Base-by-base conservation (phyloP, 2,113 vertebrate genomes). In the Anolis carolinensis region DNA sequence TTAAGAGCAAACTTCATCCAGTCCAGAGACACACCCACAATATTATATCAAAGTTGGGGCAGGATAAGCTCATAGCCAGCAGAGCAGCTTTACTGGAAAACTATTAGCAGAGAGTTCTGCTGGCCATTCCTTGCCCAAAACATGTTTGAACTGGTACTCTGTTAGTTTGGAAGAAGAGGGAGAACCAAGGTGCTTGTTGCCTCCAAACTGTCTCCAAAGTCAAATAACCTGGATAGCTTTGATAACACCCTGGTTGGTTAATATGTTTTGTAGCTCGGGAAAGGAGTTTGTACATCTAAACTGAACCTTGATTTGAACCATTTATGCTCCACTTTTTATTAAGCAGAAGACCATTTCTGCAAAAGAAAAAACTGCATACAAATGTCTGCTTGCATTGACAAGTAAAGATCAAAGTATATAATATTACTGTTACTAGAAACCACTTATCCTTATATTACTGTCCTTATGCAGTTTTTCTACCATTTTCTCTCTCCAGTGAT, bases 401-500 rank as follows among this genome's bases (percentile, higher is more conserved):
- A 68, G 63, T 25, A 52, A 27, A 39, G 34, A 62, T 62, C 52
- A 39, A 76, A 75, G 18, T 32, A 65, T 32, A 18, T 63, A 32
- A 65, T 36, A 65, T 75, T 10, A 77, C 30, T 39, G 52, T 71
- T 8, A 7, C 81, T 25, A 89, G 90, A 87, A 86, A 44, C 20
- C 67, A 10, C n/a, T 87, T 85, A 16, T 82, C 92, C 67, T 84
- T 55, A 80, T 89, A 89, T 80, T 89, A 80, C 39, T 92, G 20
- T 63, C 79, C 16, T 85, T 84, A 44, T 0, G 0, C 2, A 52
- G 2, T 72, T 90, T 86, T 91, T 82, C 84, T 83, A 80, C 86
- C 90, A 0, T 88, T 91, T 92, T 89, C 93, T 84, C 79, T 79
- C 87, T 90, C 73, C 39, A 79, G 86, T 39, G 90, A 90, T 62